These are phyloP conservation scores for Hipposideros armiger DNA, from an alignment of 2,113 vertebrate genomes.

Conservation along the genomic window DNA sequence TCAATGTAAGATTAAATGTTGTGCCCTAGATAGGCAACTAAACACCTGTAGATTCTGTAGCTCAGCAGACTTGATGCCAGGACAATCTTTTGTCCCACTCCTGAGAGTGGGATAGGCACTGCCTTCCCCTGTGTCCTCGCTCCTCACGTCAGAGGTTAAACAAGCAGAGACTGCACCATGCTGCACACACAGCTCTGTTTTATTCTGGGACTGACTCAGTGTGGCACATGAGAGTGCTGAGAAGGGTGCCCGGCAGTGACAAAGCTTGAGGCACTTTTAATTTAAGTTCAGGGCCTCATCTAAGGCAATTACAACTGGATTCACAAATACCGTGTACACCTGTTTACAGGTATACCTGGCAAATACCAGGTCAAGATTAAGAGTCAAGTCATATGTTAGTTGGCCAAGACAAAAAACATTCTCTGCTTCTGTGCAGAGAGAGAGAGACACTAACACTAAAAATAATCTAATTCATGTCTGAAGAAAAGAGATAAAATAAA, in stretches of 20 bases:
- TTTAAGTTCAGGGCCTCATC: neutral
- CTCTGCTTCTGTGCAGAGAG: neutral
- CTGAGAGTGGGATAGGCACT: neutral
- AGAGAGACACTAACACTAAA: neutral
- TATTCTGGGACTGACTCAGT: neutral
- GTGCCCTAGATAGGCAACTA: neutral
- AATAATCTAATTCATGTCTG: neutral
- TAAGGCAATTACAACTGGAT: neutral
- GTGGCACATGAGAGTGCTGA: neutral
- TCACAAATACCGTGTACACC: neutral
- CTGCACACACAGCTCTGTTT: neutral
- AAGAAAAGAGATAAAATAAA: constrained; percentile 5
- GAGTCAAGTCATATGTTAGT: neutral
- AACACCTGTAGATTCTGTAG: neutral
- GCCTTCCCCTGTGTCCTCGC: neutral
- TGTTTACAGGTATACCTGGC: neutral
- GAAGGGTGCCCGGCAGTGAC: neutral
- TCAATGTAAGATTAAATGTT: neutral
- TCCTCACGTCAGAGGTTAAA: constrained; percentile 62
- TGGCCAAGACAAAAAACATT: neutral
- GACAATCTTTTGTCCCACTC: constrained; percentile 30
- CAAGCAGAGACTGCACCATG: constrained; percentile 1
- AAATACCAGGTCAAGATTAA: neutral
- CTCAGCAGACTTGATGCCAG: neutral
- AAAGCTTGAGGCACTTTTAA: neutral